Base-by-base conservation (phyloP, 2,113 vertebrate species). In the Ochotona curzoniae region DNA sequence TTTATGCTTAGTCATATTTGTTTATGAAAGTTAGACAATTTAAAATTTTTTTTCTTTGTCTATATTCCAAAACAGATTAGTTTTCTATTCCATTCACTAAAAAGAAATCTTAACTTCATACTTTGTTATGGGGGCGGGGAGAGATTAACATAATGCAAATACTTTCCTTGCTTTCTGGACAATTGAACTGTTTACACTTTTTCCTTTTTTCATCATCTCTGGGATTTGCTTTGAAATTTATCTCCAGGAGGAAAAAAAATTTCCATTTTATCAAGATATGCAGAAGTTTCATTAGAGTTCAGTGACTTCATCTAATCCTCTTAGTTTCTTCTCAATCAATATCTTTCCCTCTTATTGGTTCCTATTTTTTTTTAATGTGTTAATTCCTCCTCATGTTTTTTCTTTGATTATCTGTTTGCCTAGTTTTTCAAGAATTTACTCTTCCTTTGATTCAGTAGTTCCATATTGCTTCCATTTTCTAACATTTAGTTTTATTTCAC, bases 1-100 rank as follows among this genome's bases (percentile, higher is more conserved):
- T 83, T 83, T 54, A 61, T 20, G 54, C 60, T 89, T 78, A 83
- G 25, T 60, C 35, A 67, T 76, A 57, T 78, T 66, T 92, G 28
- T 75, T 38, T 71, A 61, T 26, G 78, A 87, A 82, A 81, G 26
- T 83, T 14, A 80, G 88, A 66, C 3, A 88, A 66, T 82, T 94
- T 54, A 28, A n/a, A n/a, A n/a, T n/a, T n/a, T n/a, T n/a, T n/a
- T n/a, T n/a, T n/a, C n/a, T n/a, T n/a, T n/a, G n/a, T n/a, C n/a
- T n/a, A n/a, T n/a, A n/a, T n/a, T n/a, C n/a, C n/a, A n/a, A 66
- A 93, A 78, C 61, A 73, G 18, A 67, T 44, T 63, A 51, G 73
- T 44, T 73, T 83, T 91, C 51, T 47, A 21, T 23, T 88, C 38
- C 44, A 81, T 64, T 18, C 17, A 83, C 44, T 35, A 81, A 83